These are phyloP conservation scores for Folsomia candida DNA, from an alignment of 2,888 invertebrate species.

Conservation along the genomic window DNA sequence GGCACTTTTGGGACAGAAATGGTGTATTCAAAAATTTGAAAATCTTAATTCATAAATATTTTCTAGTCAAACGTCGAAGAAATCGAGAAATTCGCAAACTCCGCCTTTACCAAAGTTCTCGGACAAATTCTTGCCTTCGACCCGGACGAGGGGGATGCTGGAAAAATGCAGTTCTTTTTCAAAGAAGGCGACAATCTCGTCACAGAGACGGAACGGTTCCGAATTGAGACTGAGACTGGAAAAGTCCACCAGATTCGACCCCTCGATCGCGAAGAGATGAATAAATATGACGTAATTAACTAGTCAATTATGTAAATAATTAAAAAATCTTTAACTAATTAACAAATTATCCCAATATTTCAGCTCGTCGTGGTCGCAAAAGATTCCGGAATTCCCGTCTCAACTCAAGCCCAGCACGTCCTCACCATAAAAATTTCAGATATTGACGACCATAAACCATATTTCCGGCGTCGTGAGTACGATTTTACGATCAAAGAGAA, in stretches of 20 bases:
- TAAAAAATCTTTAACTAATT: no score
- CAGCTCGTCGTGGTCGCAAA: constrained; percentile 53
- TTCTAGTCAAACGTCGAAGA: constrained; percentile 33
- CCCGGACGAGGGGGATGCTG: constrained; percentile 48
- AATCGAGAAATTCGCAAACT: constrained; percentile 25
- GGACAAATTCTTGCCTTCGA: constrained; percentile 46
- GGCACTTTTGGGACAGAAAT: no score
- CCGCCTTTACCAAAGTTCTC: constrained; percentile 38
- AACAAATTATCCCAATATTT: no score
- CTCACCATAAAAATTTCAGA: constrained; percentile 52
- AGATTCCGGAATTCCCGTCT: constrained; percentile 52
- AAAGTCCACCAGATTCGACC: constrained; percentile 45
- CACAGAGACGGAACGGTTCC: constrained; percentile 44
- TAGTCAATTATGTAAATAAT: background rate
- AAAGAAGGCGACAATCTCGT: constrained; percentile 46
- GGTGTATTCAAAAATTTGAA: background rate
- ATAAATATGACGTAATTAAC: constrained; percentile 64
- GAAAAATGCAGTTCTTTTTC: constrained; percentile 43
- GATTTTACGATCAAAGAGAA: constrained; percentile 47
- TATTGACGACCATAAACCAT: constrained; percentile 52
- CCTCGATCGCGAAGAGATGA: constrained; percentile 55
- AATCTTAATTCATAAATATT: background rate
- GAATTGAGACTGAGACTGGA: constrained; percentile 44
- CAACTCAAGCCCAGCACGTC: constrained; percentile 52
- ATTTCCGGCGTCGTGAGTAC: constrained; percentile 45